Evolutionary conservation across 2,113 vertebrate species (phyloP).

Genomic region (Excalfactoria chinensis): DNA sequence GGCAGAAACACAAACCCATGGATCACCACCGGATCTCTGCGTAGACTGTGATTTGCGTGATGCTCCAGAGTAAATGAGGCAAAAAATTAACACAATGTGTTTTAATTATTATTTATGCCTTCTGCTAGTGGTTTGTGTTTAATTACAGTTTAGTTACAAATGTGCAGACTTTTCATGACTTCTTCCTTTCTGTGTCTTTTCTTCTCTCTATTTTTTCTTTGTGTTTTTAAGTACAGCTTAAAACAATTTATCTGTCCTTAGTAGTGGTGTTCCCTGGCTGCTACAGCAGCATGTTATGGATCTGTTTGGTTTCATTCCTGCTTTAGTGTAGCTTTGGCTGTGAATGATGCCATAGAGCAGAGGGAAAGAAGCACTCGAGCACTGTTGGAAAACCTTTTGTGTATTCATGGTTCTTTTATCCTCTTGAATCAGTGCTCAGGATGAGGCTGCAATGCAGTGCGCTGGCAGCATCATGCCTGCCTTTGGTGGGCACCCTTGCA

Average conservation of each 20-base stretch:
- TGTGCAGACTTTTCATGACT: neutral
- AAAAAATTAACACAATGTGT: conserved; percentile 67
- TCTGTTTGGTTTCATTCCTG: neutral
- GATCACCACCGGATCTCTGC: neutral
- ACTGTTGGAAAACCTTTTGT: neutral
- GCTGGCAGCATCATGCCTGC: neutral
- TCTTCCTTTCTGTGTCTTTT: conserved; percentile 20
- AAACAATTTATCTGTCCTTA: neutral
- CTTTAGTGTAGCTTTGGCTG: neutral
- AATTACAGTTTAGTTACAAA: conserved; percentile 29
- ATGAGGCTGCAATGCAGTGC: neutral
- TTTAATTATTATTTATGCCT: conserved; percentile 76
- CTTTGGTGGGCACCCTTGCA: fast-evolving
- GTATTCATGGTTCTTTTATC: neutral
- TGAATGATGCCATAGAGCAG: neutral
- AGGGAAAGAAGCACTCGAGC: neutral
- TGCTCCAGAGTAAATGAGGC: conserved; percentile 68
- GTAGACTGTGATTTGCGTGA: conserved; percentile 24
- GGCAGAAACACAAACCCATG: neutral
- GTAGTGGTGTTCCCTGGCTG: neutral
- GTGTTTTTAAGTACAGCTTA: neutral
- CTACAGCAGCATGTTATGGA: neutral
- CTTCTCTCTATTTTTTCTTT: neutral
- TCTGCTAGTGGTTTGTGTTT: conserved; percentile 42
- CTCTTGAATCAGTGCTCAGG: neutral